phyloP scores from a whole-genome alignment of 1,140 invertebrate genomes.

The Drosophila ogumai region DNA sequence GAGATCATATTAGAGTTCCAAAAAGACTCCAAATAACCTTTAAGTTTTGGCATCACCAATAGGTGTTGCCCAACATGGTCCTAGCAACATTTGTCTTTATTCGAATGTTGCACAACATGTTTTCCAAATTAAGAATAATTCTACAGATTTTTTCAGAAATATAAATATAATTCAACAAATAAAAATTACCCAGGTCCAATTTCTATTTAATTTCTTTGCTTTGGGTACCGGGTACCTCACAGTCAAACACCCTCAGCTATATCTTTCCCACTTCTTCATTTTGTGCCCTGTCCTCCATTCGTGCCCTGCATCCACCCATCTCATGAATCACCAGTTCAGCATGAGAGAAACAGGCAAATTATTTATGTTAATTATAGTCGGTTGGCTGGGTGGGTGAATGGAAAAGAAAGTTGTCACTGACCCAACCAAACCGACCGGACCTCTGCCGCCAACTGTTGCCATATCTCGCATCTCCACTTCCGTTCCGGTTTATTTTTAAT shows the following conservation, averaged over 20 bases:
- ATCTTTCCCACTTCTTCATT: background rate
- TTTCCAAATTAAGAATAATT: no score
- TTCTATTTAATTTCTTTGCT: background rate
- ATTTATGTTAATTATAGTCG: constrained; percentile 19
- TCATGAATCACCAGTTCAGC: constrained; percentile 11
- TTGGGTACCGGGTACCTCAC: background rate
- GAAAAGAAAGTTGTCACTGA: constrained; percentile 10
- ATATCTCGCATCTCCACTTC: constrained; percentile 9
- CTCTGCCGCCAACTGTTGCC: constrained; percentile 11
- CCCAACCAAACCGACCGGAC: background rate
- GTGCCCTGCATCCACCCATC: background rate
- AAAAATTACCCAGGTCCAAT: background rate
- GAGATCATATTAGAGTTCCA: background rate
- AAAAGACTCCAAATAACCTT: background rate
- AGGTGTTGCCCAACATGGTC: background rate
- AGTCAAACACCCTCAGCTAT: background rate
- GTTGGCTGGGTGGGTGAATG: background rate
- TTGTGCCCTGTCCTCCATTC: background rate
- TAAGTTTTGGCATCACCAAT: background rate
- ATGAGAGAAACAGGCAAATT: constrained; percentile 13
- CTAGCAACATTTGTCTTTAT: no score
- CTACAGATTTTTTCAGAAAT: no score
- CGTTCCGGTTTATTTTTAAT: constrained; percentile 8
- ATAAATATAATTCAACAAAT: no score
- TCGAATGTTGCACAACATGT: no score